These are phyloP conservation scores for Hippopotamyrus pictus DNA, from an alignment of 2,797 vertebrate species.

Conservation along the genomic window DNA sequence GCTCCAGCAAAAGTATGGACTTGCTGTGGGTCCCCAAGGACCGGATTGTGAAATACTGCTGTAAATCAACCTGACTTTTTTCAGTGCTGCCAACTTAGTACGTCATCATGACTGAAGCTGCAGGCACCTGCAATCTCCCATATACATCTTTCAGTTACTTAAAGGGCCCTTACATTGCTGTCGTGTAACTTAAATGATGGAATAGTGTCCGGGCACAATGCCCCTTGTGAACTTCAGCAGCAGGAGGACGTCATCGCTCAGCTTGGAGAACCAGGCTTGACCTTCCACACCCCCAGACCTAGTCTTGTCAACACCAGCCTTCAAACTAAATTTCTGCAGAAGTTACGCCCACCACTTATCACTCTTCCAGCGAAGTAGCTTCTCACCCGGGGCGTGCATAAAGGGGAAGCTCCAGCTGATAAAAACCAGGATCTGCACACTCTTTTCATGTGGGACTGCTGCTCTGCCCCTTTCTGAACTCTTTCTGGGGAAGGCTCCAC, in stretches of 20 bases:
- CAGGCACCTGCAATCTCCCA: not conserved
- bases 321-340: slow-evolving; percentile 37
- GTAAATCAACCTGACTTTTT: not conserved
- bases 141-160: not conserved
- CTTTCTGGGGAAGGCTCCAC: not conserved
- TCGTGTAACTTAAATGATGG: not conserved
- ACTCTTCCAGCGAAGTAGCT: slow-evolving; percentile 15
- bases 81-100: not conserved
- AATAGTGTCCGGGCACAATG: not conserved
- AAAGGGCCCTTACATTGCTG: not conserved
- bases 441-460: not conserved
- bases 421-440: not conserved
- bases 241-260: not conserved
- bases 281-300: not conserved
- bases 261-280: not conserved
- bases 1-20: not conserved
- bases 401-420: slow-evolving; percentile 10
- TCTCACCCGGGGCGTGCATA: not conserved
- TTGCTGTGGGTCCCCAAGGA: not conserved
- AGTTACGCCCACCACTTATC: slow-evolving; percentile 31
- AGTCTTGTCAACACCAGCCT: not conserved
- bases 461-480: not conserved
- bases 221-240: not conserved
- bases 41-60: not conserved
- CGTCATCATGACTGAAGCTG: not conserved